Evolutionary conservation across 2,888 invertebrate species (phyloP), one percentile per base, ranked within the genome.

Genomic region (Hoplodrina blanda): DNA sequence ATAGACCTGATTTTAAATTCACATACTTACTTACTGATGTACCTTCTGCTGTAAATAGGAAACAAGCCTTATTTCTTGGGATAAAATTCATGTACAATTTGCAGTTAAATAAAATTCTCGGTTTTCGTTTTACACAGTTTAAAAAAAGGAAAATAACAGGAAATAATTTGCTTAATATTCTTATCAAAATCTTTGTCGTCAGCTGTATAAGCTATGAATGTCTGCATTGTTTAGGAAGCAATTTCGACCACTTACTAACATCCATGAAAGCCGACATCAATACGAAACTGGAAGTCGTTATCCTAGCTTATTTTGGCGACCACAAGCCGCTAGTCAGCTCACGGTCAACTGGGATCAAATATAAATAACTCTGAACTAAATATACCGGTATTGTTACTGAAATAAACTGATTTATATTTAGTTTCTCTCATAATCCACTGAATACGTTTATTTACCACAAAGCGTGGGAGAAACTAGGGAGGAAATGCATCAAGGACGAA

Each of bases 301-400:
- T 54, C 41, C 49, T 15, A 11, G 52, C 20, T 61, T 71, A 66
- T 62, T 60, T 41, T 46, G 17, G 54, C n/a, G 61, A 19, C 10
- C 49, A 17, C 33, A 59, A 62, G 3, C 15, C 6, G 10, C 6
- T 20, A 17, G 4, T 25, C 19, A 1, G 17, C 56, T 67, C 68
- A 66, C 61, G 68, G 64, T 76, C 74, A 74, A 62, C 30, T 33
- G 65, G 15, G 30, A 65, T 61, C 60, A 30, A 52, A 37, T 67
- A 81, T 61, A 71, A 73, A 80, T 80, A 82, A 30, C 59, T 53
- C 30, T 6, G 15, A 25, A 57, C 72, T 76, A 76, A 73, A 73
- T 63, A 78, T 78, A 82, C 37, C 20, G 19, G 25, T 19, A 67
- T 50, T 70, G 68, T 69, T 62, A 68, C 74, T 54, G 2, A 73